A percentile compares a stretch with the other conserved stretches of the same genome.
phyloP scores from a whole-genome alignment of 2,113 vertebrate species.

The Cyprinodon tularosa region DNA sequence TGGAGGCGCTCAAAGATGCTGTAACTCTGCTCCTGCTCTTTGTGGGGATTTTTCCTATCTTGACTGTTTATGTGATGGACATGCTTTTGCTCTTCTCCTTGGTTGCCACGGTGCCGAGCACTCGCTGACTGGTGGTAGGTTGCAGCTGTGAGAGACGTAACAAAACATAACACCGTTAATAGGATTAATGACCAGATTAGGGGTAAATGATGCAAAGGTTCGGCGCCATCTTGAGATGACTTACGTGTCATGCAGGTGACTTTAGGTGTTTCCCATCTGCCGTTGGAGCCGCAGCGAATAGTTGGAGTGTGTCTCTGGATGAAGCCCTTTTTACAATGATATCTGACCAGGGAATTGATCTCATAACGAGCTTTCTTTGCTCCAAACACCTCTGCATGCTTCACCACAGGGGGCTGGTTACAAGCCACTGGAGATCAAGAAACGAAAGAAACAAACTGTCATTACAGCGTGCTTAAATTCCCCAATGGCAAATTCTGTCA shows the following conservation, averaged over 20 bases:
- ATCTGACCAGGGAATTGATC: conserved; percentile 91
- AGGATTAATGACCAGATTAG: not conserved
- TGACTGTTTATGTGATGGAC: conserved; percentile 16
- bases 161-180: not conserved
- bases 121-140: conserved; percentile 87
- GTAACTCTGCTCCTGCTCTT: conserved; percentile 21
- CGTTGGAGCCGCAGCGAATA: conserved; percentile 88
- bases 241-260: conserved; percentile 93
- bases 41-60: not conserved
- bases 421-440: conserved; percentile 84
- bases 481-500: not conserved
- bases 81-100: conserved; percentile 73
- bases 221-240: conserved; percentile 34
- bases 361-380: conserved; percentile 90
- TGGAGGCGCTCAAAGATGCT: conserved; percentile 15
- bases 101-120: conserved; percentile 82
- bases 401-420: conserved; percentile 89
- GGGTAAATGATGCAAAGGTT: not conserved
- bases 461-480: too few relatives aligned
- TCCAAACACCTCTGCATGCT: conserved; percentile 90
- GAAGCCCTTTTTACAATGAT: conserved; percentile 93
- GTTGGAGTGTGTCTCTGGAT: conserved; percentile 92
- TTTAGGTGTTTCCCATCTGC: conserved; percentile 91
- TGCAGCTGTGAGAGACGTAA: conserved; percentile 81
- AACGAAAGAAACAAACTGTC: not conserved